phyloP scores from a whole-genome alignment of 2,888 invertebrate species.

The Peribatodes rhomboidaria region DNA sequence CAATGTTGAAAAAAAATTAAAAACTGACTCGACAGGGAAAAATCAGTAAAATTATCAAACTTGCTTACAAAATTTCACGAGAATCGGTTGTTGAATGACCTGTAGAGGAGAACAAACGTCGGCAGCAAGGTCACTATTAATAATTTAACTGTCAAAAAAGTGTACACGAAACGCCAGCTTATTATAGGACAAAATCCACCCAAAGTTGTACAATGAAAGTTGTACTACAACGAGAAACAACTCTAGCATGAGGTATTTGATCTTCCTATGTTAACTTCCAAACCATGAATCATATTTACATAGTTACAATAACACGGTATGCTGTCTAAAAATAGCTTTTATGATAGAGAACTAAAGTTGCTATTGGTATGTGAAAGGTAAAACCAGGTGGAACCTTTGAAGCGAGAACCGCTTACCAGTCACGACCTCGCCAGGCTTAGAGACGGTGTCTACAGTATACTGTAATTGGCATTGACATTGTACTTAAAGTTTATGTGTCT shows the following conservation, averaged over 20 bases:
- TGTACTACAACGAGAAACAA: constrained; percentile 24
- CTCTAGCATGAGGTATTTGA: constrained; percentile 24
- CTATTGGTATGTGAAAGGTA: constrained; percentile 36
- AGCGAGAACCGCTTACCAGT: constrained; percentile 46
- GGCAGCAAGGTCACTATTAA: no score
- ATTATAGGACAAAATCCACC: background rate
- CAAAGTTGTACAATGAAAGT: constrained; percentile 18
- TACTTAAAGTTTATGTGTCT: constrained; percentile 55
- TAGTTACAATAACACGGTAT: constrained; percentile 17
- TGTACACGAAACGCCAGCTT: no score
- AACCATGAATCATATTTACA: constrained; percentile 44
- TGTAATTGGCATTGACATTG: constrained; percentile 69
- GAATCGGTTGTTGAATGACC: no score
- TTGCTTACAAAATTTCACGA: no score
- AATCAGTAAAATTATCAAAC: no score
- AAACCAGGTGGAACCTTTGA: constrained; percentile 48
- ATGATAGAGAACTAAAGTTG: constrained; percentile 28
- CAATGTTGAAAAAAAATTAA: no score
- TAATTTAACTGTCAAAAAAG: no score
- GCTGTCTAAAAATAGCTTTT: constrained; percentile 29
- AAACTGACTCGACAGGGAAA: no score
- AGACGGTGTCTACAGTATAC: constrained; percentile 54
- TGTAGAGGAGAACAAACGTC: no score
- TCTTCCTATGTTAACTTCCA: constrained; percentile 44
- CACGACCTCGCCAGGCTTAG: constrained; percentile 59